Evolutionary conservation across 2,113 vertebrate species (phyloP).

Genomic region (Poeciliopsis turrubarensis): DNA sequence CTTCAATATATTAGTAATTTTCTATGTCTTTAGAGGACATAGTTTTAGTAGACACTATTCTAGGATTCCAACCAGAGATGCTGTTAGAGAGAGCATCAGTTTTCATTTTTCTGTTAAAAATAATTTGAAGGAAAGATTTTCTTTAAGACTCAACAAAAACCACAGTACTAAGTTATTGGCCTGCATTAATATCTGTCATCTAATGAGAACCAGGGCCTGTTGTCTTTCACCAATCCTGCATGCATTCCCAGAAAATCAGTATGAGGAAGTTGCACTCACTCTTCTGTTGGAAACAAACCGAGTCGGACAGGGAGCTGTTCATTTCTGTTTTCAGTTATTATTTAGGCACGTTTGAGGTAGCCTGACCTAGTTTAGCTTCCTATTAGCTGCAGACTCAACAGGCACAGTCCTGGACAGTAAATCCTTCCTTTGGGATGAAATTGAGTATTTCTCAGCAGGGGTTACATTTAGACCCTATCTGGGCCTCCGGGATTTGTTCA

Average conservation of each 20-base stretch:
- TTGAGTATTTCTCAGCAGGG: slow-evolving; percentile 71
- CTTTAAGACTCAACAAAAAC: slow-evolving; percentile 35
- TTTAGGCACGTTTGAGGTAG: slow-evolving; percentile 55
- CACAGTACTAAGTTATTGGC: slow-evolving; percentile 12
- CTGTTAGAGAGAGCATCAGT: slow-evolving; percentile 2
- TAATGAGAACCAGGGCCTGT: slow-evolving; percentile 39
- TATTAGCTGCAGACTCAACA: slow-evolving; percentile 59
- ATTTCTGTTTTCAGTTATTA: slow-evolving; percentile 70
- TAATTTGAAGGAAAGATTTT: slow-evolving; percentile 26
- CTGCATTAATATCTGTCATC: slow-evolving; percentile 22
- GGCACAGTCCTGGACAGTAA: slow-evolving; percentile 57
- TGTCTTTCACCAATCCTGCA: slow-evolving; percentile 15
- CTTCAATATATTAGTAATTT: background rate
- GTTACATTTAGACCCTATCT: slow-evolving; percentile 58
- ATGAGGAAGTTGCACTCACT: slow-evolving; percentile 39
- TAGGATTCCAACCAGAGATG: slow-evolving; percentile 34
- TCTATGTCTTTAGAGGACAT: background rate
- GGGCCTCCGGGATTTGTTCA: slow-evolving; percentile 62
- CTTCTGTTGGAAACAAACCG: slow-evolving; percentile 50
- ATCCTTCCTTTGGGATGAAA: slow-evolving; percentile 73
- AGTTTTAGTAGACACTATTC: background rate
- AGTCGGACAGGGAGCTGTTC: slow-evolving; percentile 32
- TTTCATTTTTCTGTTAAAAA: slow-evolving; percentile 19
- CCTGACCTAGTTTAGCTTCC: slow-evolving; percentile 61
- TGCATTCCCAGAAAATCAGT: slow-evolving; percentile 53